A percentile compares a stretch with the other conserved stretches of the same genome.
Evolutionary conservation across 2,797 vertebrate species (phyloP).

Genomic region (Delichon dasypus): DNA sequence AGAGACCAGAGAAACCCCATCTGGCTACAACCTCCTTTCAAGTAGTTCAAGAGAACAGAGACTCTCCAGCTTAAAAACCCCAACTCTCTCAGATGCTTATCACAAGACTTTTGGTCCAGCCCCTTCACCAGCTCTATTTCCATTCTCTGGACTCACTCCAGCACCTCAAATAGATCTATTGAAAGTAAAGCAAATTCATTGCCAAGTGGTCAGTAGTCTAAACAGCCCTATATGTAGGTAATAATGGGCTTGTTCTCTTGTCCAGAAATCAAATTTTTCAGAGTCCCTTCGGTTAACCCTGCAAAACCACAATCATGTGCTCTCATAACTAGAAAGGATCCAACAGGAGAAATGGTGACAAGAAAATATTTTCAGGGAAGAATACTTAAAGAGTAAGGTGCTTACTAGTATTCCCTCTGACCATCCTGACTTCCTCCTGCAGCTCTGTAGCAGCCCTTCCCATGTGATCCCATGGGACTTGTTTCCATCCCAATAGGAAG

Average conservation of each 20-base stretch:
- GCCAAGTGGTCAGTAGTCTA: neutral
- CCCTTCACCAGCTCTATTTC: neutral
- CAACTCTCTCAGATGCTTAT: neutral
- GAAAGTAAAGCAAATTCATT: neutral
- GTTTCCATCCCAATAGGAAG: neutral
- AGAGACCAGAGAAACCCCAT: rapidly evolving
- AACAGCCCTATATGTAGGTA: neutral
- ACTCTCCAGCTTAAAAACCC: neutral
- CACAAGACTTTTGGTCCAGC: neutral
- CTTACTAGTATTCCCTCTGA: neutral
- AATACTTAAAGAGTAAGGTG: neutral
- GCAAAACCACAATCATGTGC: neutral
- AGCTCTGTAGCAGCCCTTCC: neutral
- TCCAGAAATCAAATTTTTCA: neutral
- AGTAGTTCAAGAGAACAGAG: neutral
- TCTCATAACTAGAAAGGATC: neutral
- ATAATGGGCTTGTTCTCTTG: neutral
- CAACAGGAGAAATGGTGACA: neutral
- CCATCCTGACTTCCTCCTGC: neutral
- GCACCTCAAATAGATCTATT: neutral
- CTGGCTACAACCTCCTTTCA: neutral
- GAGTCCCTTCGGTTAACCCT: neutral
- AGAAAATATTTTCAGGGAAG: neutral
- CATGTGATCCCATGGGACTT: neutral
- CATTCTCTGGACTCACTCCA: neutral